Percentiles rank a stretch among this genome's conserved stretches.
Conservation (phyloP, 2,797 vertebrate genomes). For the Semaprochilodus insignis region DNA sequence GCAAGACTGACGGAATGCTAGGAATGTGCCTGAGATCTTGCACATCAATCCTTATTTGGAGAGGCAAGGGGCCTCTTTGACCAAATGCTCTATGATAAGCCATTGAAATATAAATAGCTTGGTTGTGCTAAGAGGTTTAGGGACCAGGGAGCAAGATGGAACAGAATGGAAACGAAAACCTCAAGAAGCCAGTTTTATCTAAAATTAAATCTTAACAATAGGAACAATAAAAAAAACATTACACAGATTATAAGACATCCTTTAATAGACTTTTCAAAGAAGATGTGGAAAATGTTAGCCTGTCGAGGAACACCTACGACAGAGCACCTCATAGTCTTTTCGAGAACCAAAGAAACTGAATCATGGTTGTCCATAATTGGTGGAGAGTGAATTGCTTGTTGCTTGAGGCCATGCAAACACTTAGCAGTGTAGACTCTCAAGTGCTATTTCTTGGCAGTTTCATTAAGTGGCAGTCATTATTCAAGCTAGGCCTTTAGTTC, state of each 20-base stretch:
- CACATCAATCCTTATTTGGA: conserved; percentile 19
- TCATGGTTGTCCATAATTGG: neutral
- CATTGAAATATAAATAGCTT: neutral
- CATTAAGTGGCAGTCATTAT: too few species aligned
- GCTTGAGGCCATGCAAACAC: neutral
- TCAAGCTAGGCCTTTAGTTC: too few species aligned
- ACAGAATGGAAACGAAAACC: neutral
- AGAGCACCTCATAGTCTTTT: too few species aligned
- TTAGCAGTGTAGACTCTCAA: too few species aligned
- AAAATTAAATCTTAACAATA: neutral
- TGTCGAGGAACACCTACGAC: too few species aligned
- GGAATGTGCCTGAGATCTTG: neutral
- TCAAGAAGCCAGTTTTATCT: neutral
- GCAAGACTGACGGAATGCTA: neutral
- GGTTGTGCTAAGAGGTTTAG: neutral
- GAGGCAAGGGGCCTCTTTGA: neutral
- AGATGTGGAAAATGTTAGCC: too few species aligned
- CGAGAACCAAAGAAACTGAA: neutral
- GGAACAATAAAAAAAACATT: neutral
- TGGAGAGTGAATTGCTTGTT: neutral
- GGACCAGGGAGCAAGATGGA: neutral
- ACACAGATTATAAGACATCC: too few species aligned
- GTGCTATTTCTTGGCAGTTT: too few species aligned
- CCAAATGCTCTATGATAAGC: neutral
- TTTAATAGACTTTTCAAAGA: too few species aligned